A percentile compares a stretch with the other conserved stretches of the same genome.
These are phyloP conservation scores for Chouioia cunea DNA, from an alignment of 2,888 invertebrate genomes.

Conservation along the genomic window DNA sequence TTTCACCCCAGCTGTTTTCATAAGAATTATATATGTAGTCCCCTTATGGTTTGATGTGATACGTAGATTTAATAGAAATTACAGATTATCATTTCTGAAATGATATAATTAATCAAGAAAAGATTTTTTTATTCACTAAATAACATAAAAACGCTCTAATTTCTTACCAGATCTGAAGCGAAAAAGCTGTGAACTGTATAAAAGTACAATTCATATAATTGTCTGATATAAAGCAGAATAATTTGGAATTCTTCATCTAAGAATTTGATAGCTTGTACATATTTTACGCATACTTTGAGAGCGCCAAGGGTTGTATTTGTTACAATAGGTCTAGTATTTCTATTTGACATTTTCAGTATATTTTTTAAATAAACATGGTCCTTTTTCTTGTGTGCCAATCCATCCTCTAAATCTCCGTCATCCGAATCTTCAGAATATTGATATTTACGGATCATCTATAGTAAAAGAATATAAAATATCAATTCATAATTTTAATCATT, in stretches of 20 bases:
- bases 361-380: conserved; percentile 9
- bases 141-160: too few relatives aligned
- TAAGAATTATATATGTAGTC: too few relatives aligned
- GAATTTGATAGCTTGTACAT: conserved; percentile 92
- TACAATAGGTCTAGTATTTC: conserved; percentile 74
- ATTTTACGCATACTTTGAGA: conserved; percentile 88
- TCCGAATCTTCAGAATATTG: conserved; percentile 28
- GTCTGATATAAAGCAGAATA: conserved; percentile 91
- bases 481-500: too few relatives aligned
- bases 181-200: conserved; percentile 91
- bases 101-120: too few relatives aligned
- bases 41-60: too few relatives aligned
- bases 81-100: too few relatives aligned
- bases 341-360: conserved; percentile 53
- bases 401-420: conserved; percentile 30
- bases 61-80: too few relatives aligned
- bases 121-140: too few relatives aligned
- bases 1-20: too few relatives aligned
- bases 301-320: conserved; percentile 94
- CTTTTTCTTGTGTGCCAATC: conserved; percentile 19
- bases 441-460: too few relatives aligned
- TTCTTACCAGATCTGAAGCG: conserved; percentile 73
- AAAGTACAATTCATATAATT: conserved; percentile 93
- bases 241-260: conserved; percentile 91
- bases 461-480: too few relatives aligned